Base-by-base conservation (phyloP, 2,797 vertebrate species). In the Pagetopsis macropterus region DNA sequence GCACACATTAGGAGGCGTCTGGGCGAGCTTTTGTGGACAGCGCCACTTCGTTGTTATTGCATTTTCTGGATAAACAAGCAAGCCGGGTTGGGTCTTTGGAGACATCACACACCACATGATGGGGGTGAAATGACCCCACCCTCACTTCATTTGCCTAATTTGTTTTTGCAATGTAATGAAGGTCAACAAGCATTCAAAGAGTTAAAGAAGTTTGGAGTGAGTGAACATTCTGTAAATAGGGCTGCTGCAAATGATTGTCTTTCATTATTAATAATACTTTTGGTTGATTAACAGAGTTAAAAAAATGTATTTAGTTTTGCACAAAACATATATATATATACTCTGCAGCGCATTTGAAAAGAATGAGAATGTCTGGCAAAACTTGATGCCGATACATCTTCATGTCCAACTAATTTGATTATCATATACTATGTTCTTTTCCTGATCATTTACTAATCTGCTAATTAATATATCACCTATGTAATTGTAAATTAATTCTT, bases 1-100 rank as follows among this genome's bases (percentile, higher is more conserved):
- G 63, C 78, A 49, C 56, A 77, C 75, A 83, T 80, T 65, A 84
- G 31, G 81, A 71, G 69, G 72, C 41, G 78, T 83, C 89, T 87
- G 83, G 72, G 69, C 54, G 58, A 1, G 23, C 73, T 75, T 64
- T 37, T 78, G 86, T 59, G 81, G 76, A 80, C 75, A 58, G 71
- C 43, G 13, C 31, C 9, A 23, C 75, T 51, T 12, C 27, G 2
- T 5, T 63, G 65, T 78, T 77, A 59, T 51, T 81, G 72, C 52
- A 54, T 75, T 70, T 75, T 77, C 19, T 54, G 60, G 51, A 40
- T 74, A 76, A 78, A 85, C 81, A 79, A 77, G 65, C 23, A 5
- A 61, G 41, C 49, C n/a, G 75, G 65, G 74, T 76, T 82, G 40
- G 59, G 62, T 61, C 60, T 13, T 51, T 7, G 9, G 59, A 70